Percentiles rank a stretch among this genome's conserved stretches.
phyloP scores from a whole-genome alignment of 2,113 vertebrate genomes.

The Engraulis encrasicolus region DNA sequence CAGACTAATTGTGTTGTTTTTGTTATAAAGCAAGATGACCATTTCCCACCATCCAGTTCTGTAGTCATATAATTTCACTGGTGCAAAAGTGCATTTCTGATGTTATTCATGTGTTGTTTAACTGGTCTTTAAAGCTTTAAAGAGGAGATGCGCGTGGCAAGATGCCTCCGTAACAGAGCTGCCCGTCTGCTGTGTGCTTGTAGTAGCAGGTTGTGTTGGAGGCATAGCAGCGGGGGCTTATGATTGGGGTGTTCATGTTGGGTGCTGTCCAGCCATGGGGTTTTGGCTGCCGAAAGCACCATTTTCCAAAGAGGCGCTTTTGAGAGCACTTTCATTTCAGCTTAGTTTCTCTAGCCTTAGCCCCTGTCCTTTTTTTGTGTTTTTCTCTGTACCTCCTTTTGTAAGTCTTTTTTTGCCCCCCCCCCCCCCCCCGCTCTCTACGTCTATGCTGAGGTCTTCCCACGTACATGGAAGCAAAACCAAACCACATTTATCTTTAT shows the following conservation, averaged over 20 bases:
- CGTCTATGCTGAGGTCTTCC: not conserved
- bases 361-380: not conserved
- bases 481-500: slow-evolving; percentile 11
- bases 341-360: no score
- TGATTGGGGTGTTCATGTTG: not conserved
- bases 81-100: not conserved
- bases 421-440: not conserved
- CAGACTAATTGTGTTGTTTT: not conserved
- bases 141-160: not conserved
- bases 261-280: not conserved
- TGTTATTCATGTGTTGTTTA: not conserved
- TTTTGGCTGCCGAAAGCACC: not conserved
- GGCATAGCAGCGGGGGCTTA: not conserved
- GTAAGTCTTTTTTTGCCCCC: not conserved
- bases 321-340: not conserved
- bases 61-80: not conserved
- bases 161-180: not conserved
- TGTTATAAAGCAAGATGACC: not conserved
- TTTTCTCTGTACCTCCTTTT: no score
- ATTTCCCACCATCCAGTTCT: not conserved
- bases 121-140: not conserved
- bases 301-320: not conserved
- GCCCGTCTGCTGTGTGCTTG: not conserved
- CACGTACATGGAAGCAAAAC: not conserved
- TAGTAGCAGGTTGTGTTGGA: slow-evolving; percentile 7